Evolutionary conservation across 2,888 invertebrate genomes (phyloP), one percentile per base, ranked within the genome.

Genomic region (Platycheirus albimanus): DNA sequence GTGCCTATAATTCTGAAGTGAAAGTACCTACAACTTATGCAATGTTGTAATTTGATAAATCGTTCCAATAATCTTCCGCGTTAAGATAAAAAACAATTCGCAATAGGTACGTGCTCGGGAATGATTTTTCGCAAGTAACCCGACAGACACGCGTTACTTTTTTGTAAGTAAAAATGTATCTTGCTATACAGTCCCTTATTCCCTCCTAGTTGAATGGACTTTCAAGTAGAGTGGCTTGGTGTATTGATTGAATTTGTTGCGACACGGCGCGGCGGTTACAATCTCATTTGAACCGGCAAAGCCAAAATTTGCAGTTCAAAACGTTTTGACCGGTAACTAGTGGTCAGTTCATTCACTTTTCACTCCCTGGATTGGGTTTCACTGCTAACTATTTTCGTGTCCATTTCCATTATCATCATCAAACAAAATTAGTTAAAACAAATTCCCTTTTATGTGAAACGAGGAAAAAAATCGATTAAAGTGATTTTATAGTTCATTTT

Each of bases 391-490:
- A 61, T 43, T 30, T 30, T 61, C 30, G 30, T 45, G 17, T 13
- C 30, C 30, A 10, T 30, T 28, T 19, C n/a, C 19, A 3, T 15
- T 36, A 36, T 47, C 45, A 28, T 7, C n/a, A 13, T 13, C 5
- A 38, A 3, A 61, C 30, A 43, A 38, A 30, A 77, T 7, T 47
- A 70, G 64, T 61, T 47, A 47, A 38, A 28, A 17, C 4, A 5
- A 69, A n/a, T 70, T 63, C 17, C 5, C 15, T 64, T 58, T 47
- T 30, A 47, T 47, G 56, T 64, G 52, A 61, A n/a, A n/a, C n/a
- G n/a, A n/a, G n/a, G n/a, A n/a, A n/a, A 78, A 81, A 77, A 81
- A 81, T 81, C 81, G 81, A 81, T 81, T 41, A 52, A 52, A 72
- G 61, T 63, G 72, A 67, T 67, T 77, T 67, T 49, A 66, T 43